Evolutionary conservation across 2,797 vertebrate genomes (phyloP).

Genomic region (Tragelaphus eurycerus): DNA sequence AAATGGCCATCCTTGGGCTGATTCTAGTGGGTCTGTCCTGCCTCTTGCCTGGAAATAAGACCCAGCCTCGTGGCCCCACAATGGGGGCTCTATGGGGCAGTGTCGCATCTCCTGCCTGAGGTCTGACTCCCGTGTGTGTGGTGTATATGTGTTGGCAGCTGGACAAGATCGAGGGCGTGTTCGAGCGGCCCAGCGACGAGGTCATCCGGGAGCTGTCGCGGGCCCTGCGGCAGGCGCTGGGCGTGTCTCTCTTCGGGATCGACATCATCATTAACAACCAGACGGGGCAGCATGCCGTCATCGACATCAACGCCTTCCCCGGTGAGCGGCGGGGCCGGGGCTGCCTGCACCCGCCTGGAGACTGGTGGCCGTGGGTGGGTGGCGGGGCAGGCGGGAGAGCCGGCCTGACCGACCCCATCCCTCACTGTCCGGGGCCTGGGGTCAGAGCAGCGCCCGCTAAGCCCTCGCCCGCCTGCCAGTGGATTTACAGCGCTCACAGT

Average conservation of each 20-base stretch:
- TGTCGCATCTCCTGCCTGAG: rapidly evolving
- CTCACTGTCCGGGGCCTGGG: not conserved
- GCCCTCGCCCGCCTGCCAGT: not conserved
- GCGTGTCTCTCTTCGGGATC: conserved; percentile 96
- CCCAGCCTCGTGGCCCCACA: rapidly evolving
- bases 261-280: conserved; percentile 99
- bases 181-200: conserved; percentile 91
- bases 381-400: rapidly evolving
- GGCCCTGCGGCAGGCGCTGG: conserved; percentile 91
- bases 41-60: not conserved
- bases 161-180: conserved; percentile 96
- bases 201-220: conserved; percentile 95
- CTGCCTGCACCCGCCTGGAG: rapidly evolving
- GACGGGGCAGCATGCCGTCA: conserved; percentile 96
- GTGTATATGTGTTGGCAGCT: conserved; percentile 82
- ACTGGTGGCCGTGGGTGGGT: rapidly evolving
- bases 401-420: rapidly evolving
- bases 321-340: conserved; percentile 82
- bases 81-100: not conserved
- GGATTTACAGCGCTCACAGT: rapidly evolving
- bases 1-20: rapidly evolving
- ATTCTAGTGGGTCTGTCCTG: rapidly evolving
- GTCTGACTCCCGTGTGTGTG: not conserved
- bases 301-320: conserved; percentile 98
- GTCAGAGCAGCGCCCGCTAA: rapidly evolving